phyloP scores from a whole-genome alignment of 2,113 vertebrate species.

The Eubucco bourcierii region DNA sequence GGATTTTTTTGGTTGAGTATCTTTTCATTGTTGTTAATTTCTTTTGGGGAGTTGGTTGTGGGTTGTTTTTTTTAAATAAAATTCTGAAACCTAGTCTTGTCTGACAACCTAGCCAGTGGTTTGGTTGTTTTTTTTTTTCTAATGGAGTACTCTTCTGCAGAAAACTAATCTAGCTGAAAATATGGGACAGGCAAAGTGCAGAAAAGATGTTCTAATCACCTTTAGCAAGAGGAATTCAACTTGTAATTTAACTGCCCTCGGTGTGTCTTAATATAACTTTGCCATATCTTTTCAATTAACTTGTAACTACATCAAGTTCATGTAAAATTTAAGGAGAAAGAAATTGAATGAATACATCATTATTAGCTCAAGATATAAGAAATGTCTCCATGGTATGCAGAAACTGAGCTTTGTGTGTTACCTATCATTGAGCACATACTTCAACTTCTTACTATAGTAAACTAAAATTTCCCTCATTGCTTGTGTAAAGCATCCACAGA shows the following conservation, averaged over 20 bases:
- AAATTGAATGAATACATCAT: constrained; percentile 15
- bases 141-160: background rate
- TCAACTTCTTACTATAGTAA: background rate
- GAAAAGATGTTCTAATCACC: background rate
- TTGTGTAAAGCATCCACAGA: background rate
- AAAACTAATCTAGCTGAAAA: background rate
- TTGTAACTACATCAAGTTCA: background rate
- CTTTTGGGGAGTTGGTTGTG: too few relatives aligned
- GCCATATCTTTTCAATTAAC: background rate
- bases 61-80: too few relatives aligned
- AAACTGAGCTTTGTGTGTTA: background rate
- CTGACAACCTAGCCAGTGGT: background rate
- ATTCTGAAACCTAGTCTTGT: background rate
- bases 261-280: background rate
- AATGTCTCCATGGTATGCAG: background rate
- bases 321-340: background rate
- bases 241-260: background rate
- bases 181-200: background rate
- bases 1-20: background rate
- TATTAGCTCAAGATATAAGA: background rate
- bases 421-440: background rate
- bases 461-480: background rate
- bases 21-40: too few relatives aligned
- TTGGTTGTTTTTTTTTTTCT: background rate
- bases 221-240: background rate